Conservation (phyloP, 2,797 vertebrate genomes). For the Notoglanidium macrostoma region DNA sequence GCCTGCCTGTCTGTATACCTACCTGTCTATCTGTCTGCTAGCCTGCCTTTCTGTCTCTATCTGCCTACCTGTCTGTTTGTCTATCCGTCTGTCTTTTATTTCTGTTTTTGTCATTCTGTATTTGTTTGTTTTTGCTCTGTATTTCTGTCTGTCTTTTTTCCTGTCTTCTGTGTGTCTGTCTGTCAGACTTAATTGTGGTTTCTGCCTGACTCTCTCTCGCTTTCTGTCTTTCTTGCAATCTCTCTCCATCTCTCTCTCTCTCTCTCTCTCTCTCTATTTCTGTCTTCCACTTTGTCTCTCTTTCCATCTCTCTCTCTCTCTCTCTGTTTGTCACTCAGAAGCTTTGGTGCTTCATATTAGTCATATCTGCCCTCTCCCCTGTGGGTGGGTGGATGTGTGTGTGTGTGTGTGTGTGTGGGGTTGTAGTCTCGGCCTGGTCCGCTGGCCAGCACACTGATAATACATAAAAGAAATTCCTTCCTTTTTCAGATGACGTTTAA, state of each 20-base stretch:
- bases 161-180: neutral
- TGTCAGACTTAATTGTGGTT: neutral
- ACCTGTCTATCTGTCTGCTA: no score
- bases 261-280: accelerated
- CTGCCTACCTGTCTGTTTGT: neutral
- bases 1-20: no score
- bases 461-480: neutral
- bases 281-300: neutral
- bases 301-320: accelerated
- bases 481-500: neutral
- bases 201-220: neutral
- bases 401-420: neutral
- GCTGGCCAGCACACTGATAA: no score
- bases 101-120: neutral
- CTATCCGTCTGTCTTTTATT: neutral
- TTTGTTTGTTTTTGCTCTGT: neutral
- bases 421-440: no score
- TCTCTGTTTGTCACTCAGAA: neutral
- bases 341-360: neutral
- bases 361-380: neutral
- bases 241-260: neutral
- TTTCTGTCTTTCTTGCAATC: neutral
- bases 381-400: neutral
- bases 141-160: neutral
- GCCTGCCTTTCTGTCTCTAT: no score